These are phyloP conservation scores for Myotis pilosus DNA, from an alignment of 2,797 vertebrate genomes.

Conservation along the genomic window DNA sequence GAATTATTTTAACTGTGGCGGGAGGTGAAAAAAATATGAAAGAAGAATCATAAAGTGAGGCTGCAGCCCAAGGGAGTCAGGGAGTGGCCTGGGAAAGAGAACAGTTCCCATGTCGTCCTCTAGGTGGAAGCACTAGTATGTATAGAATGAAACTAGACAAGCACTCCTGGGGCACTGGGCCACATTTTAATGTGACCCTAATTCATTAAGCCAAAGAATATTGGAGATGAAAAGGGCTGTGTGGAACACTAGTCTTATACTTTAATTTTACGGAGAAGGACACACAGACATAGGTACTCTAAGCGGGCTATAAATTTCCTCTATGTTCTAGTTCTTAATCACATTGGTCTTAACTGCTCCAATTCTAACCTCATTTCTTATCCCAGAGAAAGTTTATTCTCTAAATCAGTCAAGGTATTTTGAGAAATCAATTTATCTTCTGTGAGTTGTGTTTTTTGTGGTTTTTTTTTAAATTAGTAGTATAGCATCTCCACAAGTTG, in stretches of 20 bases:
- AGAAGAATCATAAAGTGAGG: neutral
- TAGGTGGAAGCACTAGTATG: constrained; percentile 58
- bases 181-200: neutral
- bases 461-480: neutral
- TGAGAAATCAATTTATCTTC: neutral
- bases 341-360: neutral
- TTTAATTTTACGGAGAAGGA: neutral
- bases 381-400: neutral
- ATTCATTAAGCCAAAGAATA: neutral
- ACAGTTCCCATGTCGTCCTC: constrained; percentile 37
- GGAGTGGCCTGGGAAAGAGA: neutral
- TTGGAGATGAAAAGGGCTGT: neutral
- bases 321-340: neutral
- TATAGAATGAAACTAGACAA: neutral
- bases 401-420: neutral
- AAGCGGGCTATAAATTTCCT: neutral
- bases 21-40: neutral
- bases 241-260: neutral
- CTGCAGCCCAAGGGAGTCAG: neutral
- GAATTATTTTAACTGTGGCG: neutral
- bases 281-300: neutral
- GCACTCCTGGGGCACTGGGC: neutral
- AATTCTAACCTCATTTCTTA: neutral
- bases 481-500: neutral
- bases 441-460: neutral